Base-by-base conservation (phyloP, 2,113 vertebrate genomes). In the Bubo blakistoni region DNA sequence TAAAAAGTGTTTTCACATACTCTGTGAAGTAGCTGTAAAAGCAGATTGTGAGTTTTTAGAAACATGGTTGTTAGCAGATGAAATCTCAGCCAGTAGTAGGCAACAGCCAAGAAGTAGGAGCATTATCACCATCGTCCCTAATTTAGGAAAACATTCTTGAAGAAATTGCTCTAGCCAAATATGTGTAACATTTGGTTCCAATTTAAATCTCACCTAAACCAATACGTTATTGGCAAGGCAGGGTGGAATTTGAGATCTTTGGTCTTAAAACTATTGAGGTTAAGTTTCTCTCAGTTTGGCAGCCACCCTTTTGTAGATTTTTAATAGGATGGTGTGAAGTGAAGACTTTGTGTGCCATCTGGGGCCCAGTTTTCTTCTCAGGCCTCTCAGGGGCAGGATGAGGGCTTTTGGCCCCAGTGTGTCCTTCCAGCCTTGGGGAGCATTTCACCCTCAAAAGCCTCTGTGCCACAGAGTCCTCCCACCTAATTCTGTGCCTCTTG, bases 121-220 rank as follows among this genome's bases (percentile, higher is more conserved):
- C 86, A 78, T 89, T 95, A 79, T 58, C 92, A 87, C 74, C 40
- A 91, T 38, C 97, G 54, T 89, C 89, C 89, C 70, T 95, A 90
- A 91, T 91, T 96, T 85, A 77, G 93, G 89, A 94, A 97, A 97
- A 96, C 88, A 97, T 79, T 81, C 80, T 79, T 86, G 83, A 85
- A 94, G 93, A 89, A 89, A 81, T 47, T 52, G 22, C 88, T 88
- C n/a, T 84, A 94, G 69, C 88, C 78, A 96, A 95, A 65, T 86
- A 89, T 63, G 65, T 62, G 30, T 36, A 94, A 65, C 70, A 38
- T 95, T 87, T 82, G 89, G 62, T 89, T 95, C n/a, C 3, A 10
- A 6, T 13, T 85, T 40, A 46, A 85, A 57, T 73, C 95, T 91
- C 89, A 92, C 91, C 67, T 86, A 80, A 97, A 71, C 47, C 89